phyloP scores from a whole-genome alignment of 1,140 invertebrate species.

The Drosophila micromelanica region DNA sequence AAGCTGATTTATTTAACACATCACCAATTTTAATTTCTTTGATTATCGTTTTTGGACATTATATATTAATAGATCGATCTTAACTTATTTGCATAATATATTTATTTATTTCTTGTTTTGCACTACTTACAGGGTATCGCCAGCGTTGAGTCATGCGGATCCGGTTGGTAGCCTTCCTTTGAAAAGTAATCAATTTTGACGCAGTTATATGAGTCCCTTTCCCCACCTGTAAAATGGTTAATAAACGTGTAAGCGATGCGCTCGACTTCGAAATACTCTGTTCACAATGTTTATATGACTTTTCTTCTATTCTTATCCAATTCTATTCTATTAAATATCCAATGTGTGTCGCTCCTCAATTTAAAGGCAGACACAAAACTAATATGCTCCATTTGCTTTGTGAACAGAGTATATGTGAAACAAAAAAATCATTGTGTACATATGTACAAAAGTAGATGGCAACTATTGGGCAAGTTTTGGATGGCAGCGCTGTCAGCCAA shows the following conservation, averaged over 20 bases:
- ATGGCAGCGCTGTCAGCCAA: constrained; percentile 28
- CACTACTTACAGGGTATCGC: constrained; percentile 93
- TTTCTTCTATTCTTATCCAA: too few relatives aligned
- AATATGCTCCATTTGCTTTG: neutral
- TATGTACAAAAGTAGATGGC: neutral
- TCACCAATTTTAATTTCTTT: too few relatives aligned
- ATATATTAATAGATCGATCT: too few relatives aligned
- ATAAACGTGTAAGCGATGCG: neutral
- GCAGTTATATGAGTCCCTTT: constrained; percentile 87
- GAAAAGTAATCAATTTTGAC: constrained; percentile 94
- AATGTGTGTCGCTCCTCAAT: too few relatives aligned
- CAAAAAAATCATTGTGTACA: neutral
- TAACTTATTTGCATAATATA: too few relatives aligned
- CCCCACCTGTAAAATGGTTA: constrained; percentile 27
- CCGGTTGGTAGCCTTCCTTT: constrained; percentile 92
- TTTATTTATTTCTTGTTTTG: neutral
- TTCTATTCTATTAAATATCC: too few relatives aligned
- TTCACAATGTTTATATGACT: neutral
- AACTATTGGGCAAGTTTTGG: neutral
- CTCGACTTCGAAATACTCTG: neutral
- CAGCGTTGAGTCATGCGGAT: constrained; percentile 93
- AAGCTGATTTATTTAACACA: too few relatives aligned
- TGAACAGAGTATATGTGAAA: neutral
- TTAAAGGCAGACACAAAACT: too few relatives aligned
- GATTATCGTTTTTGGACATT: too few relatives aligned